Base-by-base conservation (phyloP, 2,797 vertebrate species). In the Streptopelia turtur region DNA sequence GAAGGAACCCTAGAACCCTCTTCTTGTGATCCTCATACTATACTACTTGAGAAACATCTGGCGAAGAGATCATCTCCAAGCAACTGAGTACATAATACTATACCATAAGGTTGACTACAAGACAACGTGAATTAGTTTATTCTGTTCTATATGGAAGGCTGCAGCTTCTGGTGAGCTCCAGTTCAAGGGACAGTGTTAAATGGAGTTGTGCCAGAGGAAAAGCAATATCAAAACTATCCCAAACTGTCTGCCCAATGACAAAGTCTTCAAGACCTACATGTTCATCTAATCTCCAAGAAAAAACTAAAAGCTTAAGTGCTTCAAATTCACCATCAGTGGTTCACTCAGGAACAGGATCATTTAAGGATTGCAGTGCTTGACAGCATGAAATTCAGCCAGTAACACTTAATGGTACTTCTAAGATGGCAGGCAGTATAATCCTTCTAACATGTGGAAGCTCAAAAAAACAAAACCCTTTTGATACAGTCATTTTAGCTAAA, bases 401-500 rank as follows among this genome's bases (percentile, higher is more conserved):
- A 90, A 30, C 65, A 65, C 37, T 93, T 50, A 18, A 18, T 0
- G 0, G 52, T 35, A 49, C 53, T 93, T 89, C 71, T 76, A 65
- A 45, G 61, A 90, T 11, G 17, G 70, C 35, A 83, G 84, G 35
- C 56, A 66, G 27, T n/a, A 76, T 30, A 96, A 93, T 74, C 56
- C 71, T 76, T 37, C 70, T 69, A 82, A 60, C 39, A 81, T 25
- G 18, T 94, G 31, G 65, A 80, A 96, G 55, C 79, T 79, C 69
- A 90, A 75, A 89, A 55, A 24, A 59, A 56, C 17, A 96, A 91
- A 93, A 84, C 9, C 15, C 66, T 94, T 83, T 53, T 63, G 66
- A 91, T 76, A 60, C 74, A 82, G 63, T 89, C 78, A 87, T 47
- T 84, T 79, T 57, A 75, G 27, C 74, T 84, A 91, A 90, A 96